Conservation (phyloP, 2,888 invertebrate species). For the Tribolium freemani region DNA sequence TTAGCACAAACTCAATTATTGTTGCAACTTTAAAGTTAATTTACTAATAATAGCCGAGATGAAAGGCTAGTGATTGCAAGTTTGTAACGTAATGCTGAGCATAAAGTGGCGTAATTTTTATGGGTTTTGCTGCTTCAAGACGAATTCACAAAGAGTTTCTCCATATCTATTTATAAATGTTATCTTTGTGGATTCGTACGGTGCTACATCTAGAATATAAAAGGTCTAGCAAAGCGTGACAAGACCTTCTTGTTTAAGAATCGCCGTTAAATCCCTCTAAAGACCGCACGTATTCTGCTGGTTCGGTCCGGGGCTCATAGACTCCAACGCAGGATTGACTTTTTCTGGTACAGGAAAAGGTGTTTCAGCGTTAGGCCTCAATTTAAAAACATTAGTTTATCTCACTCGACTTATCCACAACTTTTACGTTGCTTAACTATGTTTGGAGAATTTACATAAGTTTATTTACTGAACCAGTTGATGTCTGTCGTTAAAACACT, state of each 20-base stretch:
- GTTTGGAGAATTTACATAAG: background rate
- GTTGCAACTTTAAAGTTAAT: constrained; percentile 7
- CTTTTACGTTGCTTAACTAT: background rate
- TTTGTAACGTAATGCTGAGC: background rate
- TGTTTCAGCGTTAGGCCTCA: constrained; percentile 26
- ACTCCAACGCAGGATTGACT: constrained; percentile 41
- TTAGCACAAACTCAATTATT: background rate
- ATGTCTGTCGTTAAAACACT: constrained; percentile 7
- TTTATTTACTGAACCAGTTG: background rate
- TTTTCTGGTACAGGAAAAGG: constrained; percentile 20
- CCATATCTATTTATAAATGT: constrained; percentile 45
- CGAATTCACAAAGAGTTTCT: constrained; percentile 31
- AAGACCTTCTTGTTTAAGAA: constrained; percentile 60
- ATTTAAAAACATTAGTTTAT: constrained; percentile 36
- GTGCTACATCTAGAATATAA: constrained; percentile 42
- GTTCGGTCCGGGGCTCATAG: constrained; percentile 46
- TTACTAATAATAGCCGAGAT: background rate
- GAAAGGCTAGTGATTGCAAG: constrained; percentile 10
- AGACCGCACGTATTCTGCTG: constrained; percentile 63
- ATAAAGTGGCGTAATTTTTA: constrained; percentile 9
- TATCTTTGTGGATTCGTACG: constrained; percentile 36
- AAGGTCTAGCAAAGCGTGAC: constrained; percentile 43
- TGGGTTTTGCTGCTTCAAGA: constrained; percentile 5
- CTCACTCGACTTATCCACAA: background rate
- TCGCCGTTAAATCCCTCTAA: constrained; percentile 64